These are phyloP conservation scores for Nyctibius grandis DNA, from an alignment of 2,797 vertebrate genomes.

Conservation along the genomic window DNA sequence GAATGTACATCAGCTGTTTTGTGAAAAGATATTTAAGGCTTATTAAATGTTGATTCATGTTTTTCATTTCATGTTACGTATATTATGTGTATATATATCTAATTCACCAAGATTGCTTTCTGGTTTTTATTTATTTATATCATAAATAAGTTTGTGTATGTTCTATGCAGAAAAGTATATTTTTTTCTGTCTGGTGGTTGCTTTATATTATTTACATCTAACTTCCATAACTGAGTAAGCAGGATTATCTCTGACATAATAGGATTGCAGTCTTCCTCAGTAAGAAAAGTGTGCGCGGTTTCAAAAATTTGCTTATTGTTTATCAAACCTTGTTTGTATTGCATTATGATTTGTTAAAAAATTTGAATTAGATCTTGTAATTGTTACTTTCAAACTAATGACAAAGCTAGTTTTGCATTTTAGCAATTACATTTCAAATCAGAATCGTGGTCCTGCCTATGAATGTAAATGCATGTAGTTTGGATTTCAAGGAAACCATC, in stretches of 20 bases:
- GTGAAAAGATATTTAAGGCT: background rate
- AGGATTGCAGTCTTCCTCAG: background rate
- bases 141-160: background rate
- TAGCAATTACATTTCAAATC: background rate
- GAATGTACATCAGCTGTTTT: background rate
- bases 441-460: background rate
- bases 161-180: background rate
- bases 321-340: background rate
- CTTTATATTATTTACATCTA: background rate
- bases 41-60: slow-evolving; percentile 1
- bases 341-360: background rate
- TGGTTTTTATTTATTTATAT: background rate
- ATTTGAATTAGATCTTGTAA: background rate
- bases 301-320: background rate
- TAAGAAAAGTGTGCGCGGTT: background rate
- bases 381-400: background rate
- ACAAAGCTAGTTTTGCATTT: background rate
- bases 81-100: background rate
- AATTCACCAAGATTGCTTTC: background rate
- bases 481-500: background rate
- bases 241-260: background rate
- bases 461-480: background rate
- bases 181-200: background rate
- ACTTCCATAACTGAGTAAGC: background rate
- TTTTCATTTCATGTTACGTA: background rate